Evolutionary conservation across 2,113 vertebrate genomes (phyloP).

Genomic region (Gobiocypris rarus): DNA sequence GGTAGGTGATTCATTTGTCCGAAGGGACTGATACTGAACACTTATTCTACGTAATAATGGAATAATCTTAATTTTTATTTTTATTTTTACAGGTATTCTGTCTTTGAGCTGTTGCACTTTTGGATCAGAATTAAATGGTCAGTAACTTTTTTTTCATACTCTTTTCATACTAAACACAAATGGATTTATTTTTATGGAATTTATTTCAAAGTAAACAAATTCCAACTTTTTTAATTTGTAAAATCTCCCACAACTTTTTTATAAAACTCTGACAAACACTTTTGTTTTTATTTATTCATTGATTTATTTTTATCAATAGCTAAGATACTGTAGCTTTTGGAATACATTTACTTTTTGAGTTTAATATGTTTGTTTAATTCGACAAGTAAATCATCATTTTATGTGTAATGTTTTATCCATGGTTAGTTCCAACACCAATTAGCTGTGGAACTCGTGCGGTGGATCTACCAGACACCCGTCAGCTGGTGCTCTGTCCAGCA

Average conservation of each 20-base stretch:
- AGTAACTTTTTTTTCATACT: constrained; percentile 22
- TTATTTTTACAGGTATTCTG: constrained; percentile 55
- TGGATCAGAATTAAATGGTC: constrained; percentile 58
- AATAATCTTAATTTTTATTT: neutral
- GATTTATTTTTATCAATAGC: neutral
- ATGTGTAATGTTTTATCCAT: neutral
- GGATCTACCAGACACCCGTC: constrained; percentile 78
- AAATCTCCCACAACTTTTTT: neutral
- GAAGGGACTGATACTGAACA: neutral
- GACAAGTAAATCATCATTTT: neutral
- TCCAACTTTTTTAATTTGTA: neutral
- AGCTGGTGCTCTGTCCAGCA: constrained; percentile 84
- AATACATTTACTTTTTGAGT: neutral
- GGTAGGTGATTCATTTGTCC: constrained; percentile 44
- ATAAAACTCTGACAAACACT: neutral
- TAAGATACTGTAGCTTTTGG: neutral
- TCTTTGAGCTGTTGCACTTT: constrained; percentile 50
- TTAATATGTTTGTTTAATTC: neutral
- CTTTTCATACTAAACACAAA: neutral
- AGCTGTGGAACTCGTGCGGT: constrained; percentile 83
- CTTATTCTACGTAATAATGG: too few species aligned
- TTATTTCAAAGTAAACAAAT: neutral
- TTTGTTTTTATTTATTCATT: neutral
- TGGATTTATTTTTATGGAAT: neutral
- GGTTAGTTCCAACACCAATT: constrained; percentile 77